A percentile compares a stretch with the other conserved stretches of the same genome.
Conservation (phyloP, 2,888 invertebrate genomes). For the Drosophila infuscata region DNA sequence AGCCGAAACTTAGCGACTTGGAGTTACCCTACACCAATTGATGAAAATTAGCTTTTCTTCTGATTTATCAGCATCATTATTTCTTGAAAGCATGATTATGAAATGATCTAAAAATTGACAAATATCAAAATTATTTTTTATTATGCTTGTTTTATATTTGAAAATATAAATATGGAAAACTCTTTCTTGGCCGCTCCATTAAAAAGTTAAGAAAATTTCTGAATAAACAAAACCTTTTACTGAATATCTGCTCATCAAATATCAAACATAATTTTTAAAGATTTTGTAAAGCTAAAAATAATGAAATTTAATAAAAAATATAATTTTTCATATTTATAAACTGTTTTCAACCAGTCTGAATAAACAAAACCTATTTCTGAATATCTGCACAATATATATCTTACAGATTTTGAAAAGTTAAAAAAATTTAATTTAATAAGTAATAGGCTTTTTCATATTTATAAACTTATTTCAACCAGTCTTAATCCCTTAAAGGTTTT, state of each 20-base stretch:
- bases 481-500: neutral
- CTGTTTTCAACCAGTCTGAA: neutral
- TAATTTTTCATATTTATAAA: neutral
- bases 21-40: neutral
- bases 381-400: neutral
- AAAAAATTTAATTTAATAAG: neutral
- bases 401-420: too few relatives aligned
- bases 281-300: too few relatives aligned
- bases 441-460: neutral
- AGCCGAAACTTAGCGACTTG: too few relatives aligned
- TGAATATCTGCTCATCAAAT: neutral
- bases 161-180: neutral
- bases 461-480: neutral
- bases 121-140: neutral
- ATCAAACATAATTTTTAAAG: neutral
- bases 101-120: neutral
- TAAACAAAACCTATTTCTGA: neutral
- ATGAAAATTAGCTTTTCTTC: neutral
- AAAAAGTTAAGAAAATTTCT: neutral
- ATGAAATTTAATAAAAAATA: neutral
- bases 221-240: neutral
- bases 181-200: neutral
- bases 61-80: neutral
- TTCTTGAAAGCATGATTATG: neutral
- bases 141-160: rapidly evolving